Evolutionary conservation across 2,888 invertebrate species (phyloP).

Genomic region (Dimorphilus gyrociliatus): DNA sequence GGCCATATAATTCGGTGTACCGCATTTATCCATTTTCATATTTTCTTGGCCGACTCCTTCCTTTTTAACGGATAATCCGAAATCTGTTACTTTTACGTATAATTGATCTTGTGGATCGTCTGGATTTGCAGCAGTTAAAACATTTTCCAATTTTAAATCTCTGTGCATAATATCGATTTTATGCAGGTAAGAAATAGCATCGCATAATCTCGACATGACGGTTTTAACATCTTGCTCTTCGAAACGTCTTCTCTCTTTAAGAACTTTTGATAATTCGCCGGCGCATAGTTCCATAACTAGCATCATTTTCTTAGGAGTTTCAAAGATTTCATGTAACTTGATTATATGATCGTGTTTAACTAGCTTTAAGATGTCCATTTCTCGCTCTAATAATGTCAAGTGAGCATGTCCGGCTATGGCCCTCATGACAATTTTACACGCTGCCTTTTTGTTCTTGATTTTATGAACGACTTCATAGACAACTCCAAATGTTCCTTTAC

Average conservation of each 20-base stretch:
- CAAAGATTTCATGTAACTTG: conserved; percentile 42
- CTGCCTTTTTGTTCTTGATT: conserved; percentile 22
- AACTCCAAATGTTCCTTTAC: conserved; percentile 35
- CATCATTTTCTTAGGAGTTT: conserved; percentile 44
- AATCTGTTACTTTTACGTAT: conserved; percentile 44
- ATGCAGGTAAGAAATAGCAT: conserved; percentile 36
- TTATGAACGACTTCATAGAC: conserved; percentile 23
- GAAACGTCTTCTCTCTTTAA: conserved; percentile 30
- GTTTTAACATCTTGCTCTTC: conserved; percentile 25
- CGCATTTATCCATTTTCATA: conserved; percentile 45
- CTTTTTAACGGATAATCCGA: conserved; percentile 44
- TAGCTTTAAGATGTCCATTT: conserved; percentile 43
- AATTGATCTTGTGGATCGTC: conserved; percentile 38
- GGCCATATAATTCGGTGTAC: conserved; percentile 46
- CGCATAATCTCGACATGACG: conserved; percentile 28
- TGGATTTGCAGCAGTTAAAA: conserved; percentile 41
- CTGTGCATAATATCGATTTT: conserved; percentile 36
- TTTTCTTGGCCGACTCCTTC: conserved; percentile 41
- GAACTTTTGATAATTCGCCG: conserved; percentile 39
- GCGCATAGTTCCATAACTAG: conserved; percentile 44
- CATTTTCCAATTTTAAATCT: conserved; percentile 37
- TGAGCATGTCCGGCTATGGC: conserved; percentile 34
- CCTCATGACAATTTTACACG: conserved; percentile 35
- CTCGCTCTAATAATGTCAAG: conserved; percentile 40
- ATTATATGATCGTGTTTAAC: conserved; percentile 46